Base-by-base conservation (phyloP, 2,888 invertebrate species). In the Nipponacmea schrenckii region DNA sequence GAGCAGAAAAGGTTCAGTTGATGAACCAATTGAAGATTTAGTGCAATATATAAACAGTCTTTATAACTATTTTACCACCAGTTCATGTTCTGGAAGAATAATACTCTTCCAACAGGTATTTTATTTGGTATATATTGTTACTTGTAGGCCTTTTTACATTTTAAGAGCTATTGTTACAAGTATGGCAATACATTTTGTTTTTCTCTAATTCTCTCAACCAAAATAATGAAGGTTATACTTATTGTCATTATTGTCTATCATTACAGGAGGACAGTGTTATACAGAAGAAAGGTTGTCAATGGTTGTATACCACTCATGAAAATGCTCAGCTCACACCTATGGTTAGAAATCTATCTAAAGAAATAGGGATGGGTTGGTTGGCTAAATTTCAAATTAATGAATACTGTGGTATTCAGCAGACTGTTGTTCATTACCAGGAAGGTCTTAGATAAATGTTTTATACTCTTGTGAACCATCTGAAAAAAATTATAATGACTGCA, bases 21-120 rank as follows among this genome's bases (percentile, higher is more conserved):
- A 91, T 80, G 83, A 77, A 44, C 83, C 86, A 15, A 89, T 91
- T 65, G 62, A 72, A 15, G 81, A 85, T n/a, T 70, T 90, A 7
- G 86, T 90, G 0, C 66, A 83, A n/a, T 83, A 79, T 62, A 88
- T 91, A 24, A 91, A 91, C 79, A 64, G 75, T 1, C 79, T 80
- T 39, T 72, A 79, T 1, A 80, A 88, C 63, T 90, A 84, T 81
- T 90, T 90, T 64, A 90, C 90, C 0, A 90, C 90, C 4, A 90
- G 90, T 75, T 90, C 90, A 0, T 91, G 91, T 78, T 90, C 90
- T 56, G 91, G 91, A 63, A 85, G 87, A 72, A 83, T 84, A 48
- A 82, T 84, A 67, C 67, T 86, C 10, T 81, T 84, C 73, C 83
- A 86, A 77, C 80, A 84, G 76, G 85, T 85, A 77, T 74, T 72